phyloP scores from a whole-genome alignment of 2,797 vertebrate species.

The Tauraco hartlaubi region DNA sequence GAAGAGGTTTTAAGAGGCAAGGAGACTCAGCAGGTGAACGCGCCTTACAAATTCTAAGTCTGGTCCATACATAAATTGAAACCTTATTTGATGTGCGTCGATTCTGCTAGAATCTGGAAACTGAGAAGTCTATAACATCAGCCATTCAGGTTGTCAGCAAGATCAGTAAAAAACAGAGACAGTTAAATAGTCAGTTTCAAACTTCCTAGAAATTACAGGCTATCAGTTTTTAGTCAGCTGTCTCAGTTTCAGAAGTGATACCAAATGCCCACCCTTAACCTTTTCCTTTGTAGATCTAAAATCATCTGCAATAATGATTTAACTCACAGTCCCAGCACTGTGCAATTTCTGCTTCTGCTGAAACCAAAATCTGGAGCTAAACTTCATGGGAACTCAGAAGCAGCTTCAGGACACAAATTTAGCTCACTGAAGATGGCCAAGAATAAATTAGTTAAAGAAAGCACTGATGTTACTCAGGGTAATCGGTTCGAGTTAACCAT shows the following conservation, averaged over 20 bases:
- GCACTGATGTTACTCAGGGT: background rate
- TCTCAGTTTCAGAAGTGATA: background rate
- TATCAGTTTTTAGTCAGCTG: background rate
- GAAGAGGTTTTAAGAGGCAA: background rate
- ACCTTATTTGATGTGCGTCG: background rate
- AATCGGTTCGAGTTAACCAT: background rate
- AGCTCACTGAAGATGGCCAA: background rate
- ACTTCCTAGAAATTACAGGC: background rate
- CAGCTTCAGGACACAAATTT: background rate
- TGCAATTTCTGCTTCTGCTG: background rate
- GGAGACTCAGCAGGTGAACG: background rate
- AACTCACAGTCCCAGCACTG: background rate
- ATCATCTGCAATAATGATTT: constrained; percentile 29
- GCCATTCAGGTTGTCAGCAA: background rate
- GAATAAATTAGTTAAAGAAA: background rate
- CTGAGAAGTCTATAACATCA: background rate
- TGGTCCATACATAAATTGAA: background rate
- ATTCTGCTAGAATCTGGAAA: background rate
- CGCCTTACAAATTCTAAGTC: background rate
- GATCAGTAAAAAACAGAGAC: background rate
- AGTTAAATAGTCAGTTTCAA: background rate
- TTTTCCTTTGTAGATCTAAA: background rate
- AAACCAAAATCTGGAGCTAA: constrained; percentile 15
- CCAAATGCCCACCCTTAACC: background rate
- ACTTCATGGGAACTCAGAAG: constrained; percentile 38